Base-by-base conservation (phyloP, 1,140 invertebrate species). In the Drosophila malerkotliana region DNA sequence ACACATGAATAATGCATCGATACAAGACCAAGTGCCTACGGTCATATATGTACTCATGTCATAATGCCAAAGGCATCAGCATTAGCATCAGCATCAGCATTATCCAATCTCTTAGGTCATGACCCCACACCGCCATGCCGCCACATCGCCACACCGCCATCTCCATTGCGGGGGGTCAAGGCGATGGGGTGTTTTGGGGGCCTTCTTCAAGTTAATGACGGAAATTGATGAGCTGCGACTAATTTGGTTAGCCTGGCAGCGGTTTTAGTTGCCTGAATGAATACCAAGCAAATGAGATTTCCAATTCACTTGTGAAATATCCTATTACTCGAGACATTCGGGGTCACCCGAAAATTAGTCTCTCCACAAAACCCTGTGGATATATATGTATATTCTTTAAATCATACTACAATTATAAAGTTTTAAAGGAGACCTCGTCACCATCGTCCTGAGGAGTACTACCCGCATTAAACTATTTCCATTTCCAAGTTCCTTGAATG, bases 191-290 rank as follows among this genome's bases (percentile, higher is more conserved):
- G 1, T 21, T 21, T 21, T 18, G 18, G 0, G 0, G 21, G 21
- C 21, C 59, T 18, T 21, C 47, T 63, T 64, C 47, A 24, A 72
- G 54, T 39, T 72, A 60, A 72, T 72, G 68, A 72, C 67, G 68
- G 24, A 72, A 72, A 72, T 72, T 72, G 68, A 72, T 72, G 68
- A 72, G 67, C 68, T 72, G 68, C 66, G 66, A 72, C 68, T 72
- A 72, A 72, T 72, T 72, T 72, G 48, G 54, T 72, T 72, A 60
- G 63, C 34, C 47, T 39, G 66, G 47, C 47, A 51, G 54, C 66
- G 63, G 66, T 69, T 69, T 56, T 41, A 69, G 67, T 69, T 69
- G 67, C 66, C 51, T 18, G 37, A 39, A 67, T 67, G 64, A 64
- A 54, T 64, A 9, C 18, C 64, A 68, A 45, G 48, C 61, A 48